Base-by-base conservation (phyloP, 2,888 invertebrate species). In the Apamea epomidion region DNA sequence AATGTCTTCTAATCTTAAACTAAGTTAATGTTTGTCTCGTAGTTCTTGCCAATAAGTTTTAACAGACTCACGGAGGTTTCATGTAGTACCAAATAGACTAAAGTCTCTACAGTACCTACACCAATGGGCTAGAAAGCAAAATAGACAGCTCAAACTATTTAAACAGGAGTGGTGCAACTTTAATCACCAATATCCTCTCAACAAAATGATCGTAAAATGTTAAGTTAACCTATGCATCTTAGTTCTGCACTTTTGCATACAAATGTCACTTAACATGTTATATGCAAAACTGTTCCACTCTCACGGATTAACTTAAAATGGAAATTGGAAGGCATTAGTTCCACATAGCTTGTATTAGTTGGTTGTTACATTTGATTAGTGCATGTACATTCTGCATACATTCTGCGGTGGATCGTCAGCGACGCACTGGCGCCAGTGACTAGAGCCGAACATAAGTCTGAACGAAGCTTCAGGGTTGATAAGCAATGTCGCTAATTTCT, bases 401-500 rank as follows among this genome's bases (percentile, higher is more conserved):
- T 78, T 76, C 73, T 73, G 76, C 62, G 69, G 73, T 68, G 76
- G 70, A 71, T 18, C 37, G 72, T 74, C 68, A 37, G 84, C 84
- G 85, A 79, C 85, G 48, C 48, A 62, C 42, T 79, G 87, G 85
- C 87, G 82, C 85, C 87, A 74, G 74, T 73, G 64, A 68, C 79
- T 74, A 74, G 75, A 87, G 29, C 48, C 78, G n/a, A 76, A 82
- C 82, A 80, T 48, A 62, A 76, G 69, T 51, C 65, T 76, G 58
- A 71, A 74, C 73, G 48, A 42, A 69, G 68, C 80, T 85, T 29
- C 76, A 88, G 89, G 86, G 86, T 78, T 87, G 89, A 64, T 62
- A 21, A 51, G 21, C 65, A 71, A 73, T 54, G 25, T 5, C 16
- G 21, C 5, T 16, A 10, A 29, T 42, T 69, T 68, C 0, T 51